Percentiles rank a stretch among this genome's conserved stretches.
phyloP scores from a whole-genome alignment of 2,797 vertebrate genomes.

The Lophotriccus pileatus region DNA sequence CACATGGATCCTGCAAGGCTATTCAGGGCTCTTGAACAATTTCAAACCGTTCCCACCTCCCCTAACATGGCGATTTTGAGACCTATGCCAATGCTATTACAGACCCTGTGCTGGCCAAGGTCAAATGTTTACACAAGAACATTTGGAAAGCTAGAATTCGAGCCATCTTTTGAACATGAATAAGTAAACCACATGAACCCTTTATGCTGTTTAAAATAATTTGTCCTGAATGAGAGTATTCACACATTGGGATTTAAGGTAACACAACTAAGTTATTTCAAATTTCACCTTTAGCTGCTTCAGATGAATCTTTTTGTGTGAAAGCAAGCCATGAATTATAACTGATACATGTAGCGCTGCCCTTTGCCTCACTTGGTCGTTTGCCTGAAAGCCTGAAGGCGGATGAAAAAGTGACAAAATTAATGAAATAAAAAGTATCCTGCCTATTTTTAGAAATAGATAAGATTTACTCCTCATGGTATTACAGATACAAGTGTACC shows the following conservation, averaged over 20 bases:
- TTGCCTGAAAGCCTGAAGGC: background rate
- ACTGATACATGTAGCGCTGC: background rate
- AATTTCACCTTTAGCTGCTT: background rate
- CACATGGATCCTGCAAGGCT: background rate
- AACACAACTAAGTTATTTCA: background rate
- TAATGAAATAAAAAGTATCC: background rate
- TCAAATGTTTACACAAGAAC: background rate
- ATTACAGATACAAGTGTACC: background rate
- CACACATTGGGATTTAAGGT: background rate
- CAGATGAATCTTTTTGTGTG: background rate
- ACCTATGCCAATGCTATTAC: background rate
- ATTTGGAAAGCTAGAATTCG: background rate
- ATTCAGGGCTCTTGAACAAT: background rate
- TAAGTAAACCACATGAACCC: background rate
- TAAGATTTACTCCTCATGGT: background rate
- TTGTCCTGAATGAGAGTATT: background rate
- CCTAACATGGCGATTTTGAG: background rate
- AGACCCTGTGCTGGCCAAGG: background rate
- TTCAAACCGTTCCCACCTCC: background rate
- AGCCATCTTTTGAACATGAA: background rate
- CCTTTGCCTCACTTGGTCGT: background rate
- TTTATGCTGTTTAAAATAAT: background rate
- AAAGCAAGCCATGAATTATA: constrained; percentile 6
- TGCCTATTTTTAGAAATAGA: background rate
- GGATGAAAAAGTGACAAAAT: background rate